These are phyloP conservation scores for Pangasius krempfi DNA, from an alignment of 2,797 vertebrate genomes.

Conservation along the genomic window DNA sequence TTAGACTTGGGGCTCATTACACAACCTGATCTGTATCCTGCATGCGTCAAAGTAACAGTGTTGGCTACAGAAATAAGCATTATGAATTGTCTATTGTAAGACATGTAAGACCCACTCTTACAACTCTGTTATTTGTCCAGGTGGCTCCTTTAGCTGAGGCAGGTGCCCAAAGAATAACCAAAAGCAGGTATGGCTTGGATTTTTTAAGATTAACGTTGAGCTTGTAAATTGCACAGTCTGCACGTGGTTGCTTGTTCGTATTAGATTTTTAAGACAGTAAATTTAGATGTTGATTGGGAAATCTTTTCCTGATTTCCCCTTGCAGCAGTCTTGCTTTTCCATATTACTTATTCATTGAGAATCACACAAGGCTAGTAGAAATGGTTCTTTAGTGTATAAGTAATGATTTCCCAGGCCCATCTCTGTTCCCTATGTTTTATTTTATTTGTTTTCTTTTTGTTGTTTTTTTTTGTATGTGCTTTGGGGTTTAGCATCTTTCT, in stretches of 20 bases:
- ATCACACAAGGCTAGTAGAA: constrained; percentile 8
- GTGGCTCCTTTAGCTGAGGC: constrained; percentile 55
- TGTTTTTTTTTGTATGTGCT: background rate
- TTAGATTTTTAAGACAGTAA: background rate
- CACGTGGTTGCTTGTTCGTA: background rate
- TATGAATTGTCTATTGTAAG: background rate
- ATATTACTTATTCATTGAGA: constrained; percentile 25
- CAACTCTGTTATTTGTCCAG: constrained; percentile 44
- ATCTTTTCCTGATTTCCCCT: constrained; percentile 16
- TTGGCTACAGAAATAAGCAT: background rate
- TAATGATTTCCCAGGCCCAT: constrained; percentile 10
- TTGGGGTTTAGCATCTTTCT: background rate
- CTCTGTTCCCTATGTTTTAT: background rate
- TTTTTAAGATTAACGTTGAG: background rate
- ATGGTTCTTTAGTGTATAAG: constrained; percentile 22
- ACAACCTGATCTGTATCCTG: background rate
- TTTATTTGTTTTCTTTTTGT: background rate
- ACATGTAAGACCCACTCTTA: constrained; percentile 16
- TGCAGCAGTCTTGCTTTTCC: constrained; percentile 3
- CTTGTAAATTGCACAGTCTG: background rate
- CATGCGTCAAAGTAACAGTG: constrained; percentile 1
- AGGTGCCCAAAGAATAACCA: constrained; percentile 67
- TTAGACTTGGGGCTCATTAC: background rate
- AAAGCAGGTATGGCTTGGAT: constrained; percentile 68
- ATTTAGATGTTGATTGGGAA: background rate